A percentile compares a stretch with the other conserved stretches of the same genome.
These are phyloP conservation scores for Parthenolecanium corni DNA, from an alignment of 2,888 invertebrate species.

Conservation along the genomic window DNA sequence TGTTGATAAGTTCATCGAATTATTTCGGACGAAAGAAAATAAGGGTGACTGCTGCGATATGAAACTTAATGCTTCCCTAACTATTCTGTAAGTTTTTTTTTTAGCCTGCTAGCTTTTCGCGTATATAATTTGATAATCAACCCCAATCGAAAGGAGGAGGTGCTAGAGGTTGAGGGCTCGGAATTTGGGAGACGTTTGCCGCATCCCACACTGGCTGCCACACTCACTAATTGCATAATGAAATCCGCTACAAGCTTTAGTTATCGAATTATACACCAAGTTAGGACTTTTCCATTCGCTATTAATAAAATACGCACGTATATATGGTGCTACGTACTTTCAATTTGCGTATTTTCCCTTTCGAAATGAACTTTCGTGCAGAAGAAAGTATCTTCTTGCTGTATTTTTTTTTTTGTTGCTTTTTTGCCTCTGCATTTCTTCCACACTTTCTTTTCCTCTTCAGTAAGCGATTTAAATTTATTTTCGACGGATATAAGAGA, in stretches of 20 bases:
- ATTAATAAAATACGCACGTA: conserved; percentile 24
- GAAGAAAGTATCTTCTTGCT: neutral
- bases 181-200: neutral
- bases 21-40: conserved; percentile 2
- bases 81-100: conserved; percentile 9
- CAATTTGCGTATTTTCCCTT: conserved; percentile 21
- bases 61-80: conserved; percentile 11
- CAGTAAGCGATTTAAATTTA: neutral
- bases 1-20: conserved; percentile 21
- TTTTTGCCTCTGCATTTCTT: neutral
- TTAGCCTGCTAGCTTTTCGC: neutral
- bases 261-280: conserved; percentile 19
- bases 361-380: neutral
- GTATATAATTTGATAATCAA: conserved; percentile 21
- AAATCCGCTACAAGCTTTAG: conserved; percentile 19
- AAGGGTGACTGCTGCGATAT: neutral
- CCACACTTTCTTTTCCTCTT: neutral
- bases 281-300: neutral
- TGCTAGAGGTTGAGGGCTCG: neutral
- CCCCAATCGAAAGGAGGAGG: too few relatives aligned
- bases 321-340: conserved; percentile 7
- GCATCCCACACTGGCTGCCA: neutral
- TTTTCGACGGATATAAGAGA: neutral
- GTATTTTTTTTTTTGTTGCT: neutral
- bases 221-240: conserved; percentile 19